Percentiles rank a stretch among this genome's conserved stretches.
These are phyloP conservation scores for Hypanus sabinus DNA, from an alignment of 2,113 vertebrate species.

Conservation along the genomic window DNA sequence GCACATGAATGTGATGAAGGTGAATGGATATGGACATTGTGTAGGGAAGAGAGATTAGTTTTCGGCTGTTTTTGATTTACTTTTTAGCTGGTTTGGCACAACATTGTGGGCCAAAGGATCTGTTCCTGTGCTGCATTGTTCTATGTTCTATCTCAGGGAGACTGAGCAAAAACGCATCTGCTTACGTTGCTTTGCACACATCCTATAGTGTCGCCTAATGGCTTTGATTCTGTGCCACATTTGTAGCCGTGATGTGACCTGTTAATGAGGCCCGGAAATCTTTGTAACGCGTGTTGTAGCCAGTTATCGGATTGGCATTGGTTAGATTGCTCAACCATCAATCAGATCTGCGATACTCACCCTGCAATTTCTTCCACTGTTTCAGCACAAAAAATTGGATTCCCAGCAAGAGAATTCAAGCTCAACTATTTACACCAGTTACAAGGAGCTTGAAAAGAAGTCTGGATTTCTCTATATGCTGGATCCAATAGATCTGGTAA, in stretches of 20 bases:
- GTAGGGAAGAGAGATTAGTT: too few species aligned
- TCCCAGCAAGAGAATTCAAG: constrained; percentile 60
- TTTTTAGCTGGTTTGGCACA: too few species aligned
- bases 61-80: too few species aligned
- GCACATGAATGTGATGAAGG: too few species aligned
- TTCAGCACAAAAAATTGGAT: constrained; percentile 87
- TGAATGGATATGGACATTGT: too few species aligned
- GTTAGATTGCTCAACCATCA: too few species aligned
- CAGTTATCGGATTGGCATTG: background rate
- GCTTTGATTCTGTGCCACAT: background rate
- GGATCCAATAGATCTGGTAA: constrained; percentile 93
- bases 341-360: background rate
- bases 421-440: constrained; percentile 61
- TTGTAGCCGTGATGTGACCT: background rate
- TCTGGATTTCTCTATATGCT: constrained; percentile 89
- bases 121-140: too few species aligned
- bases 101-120: too few species aligned
- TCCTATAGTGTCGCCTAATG: background rate
- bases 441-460: constrained; percentile 68
- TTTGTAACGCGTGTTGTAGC: background rate
- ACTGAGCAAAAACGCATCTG: background rate
- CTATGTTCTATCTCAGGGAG: background rate
- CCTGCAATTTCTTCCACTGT: background rate
- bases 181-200: background rate
- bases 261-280: background rate